Base-by-base conservation (phyloP, 2,888 invertebrate genomes). In the Cataglyphis cursor region DNA sequence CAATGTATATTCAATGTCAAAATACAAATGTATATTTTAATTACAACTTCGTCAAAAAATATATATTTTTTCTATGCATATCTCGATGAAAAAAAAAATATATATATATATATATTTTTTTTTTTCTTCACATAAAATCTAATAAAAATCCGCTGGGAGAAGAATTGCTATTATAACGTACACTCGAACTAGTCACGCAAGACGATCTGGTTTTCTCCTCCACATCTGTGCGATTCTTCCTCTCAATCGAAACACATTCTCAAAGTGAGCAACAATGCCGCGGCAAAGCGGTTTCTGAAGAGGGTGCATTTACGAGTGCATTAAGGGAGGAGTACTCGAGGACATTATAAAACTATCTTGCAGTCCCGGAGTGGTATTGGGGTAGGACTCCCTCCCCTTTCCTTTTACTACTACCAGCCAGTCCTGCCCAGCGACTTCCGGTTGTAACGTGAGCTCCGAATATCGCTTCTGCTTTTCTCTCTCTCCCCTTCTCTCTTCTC, bases 291-390 rank as follows among this genome's bases (percentile, higher is more conserved):
- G 68, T 81, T 51, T 61, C 68, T 64, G 64, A 84, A 86, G 83
- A 86, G 89, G 88, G 85, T 90, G 88, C 90, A 88, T 89, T 90
- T 88, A 89, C 84, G 90, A 89, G 92, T 90, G 91, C 89, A 92
- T 93, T 92, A 91, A 92, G 93, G 93, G 92, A 93, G 94, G 94
- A 93, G 94, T 93, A 94, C 93, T 92, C 88, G 91, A 93, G 92
- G 88, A 93, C 91, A 93, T 94, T 93, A 92, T 93, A 91, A 92
- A 92, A 91, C 91, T 93, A 91, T 92, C 91, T 92, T 65, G 87
- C 90, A 81, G 80, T 54, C 84, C 61, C 51, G 64, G 82, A 86
- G 88, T 51, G 44, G 70, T 87, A 93, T 91, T 91, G 93, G 91
- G 93, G 92, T 92, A 92, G 91, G 92, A 90, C 91, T 85, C 88